These are phyloP conservation scores for Epinephelus malabaricus DNA, from an alignment of 2,797 vertebrate species.

Conservation along the genomic window DNA sequence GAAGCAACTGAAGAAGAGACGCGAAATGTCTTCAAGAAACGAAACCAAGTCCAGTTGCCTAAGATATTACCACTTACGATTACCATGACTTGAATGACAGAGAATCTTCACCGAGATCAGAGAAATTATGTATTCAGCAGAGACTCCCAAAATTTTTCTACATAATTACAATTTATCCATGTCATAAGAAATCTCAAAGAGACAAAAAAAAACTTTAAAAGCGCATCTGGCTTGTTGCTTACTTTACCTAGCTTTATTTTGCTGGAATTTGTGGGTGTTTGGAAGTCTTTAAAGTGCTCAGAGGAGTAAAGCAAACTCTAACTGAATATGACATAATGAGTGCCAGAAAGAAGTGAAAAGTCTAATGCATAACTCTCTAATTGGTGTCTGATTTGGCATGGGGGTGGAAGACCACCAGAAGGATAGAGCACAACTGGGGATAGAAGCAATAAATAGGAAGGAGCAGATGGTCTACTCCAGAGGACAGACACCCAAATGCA, in stretches of 20 bases:
- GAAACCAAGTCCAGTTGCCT: too few relatives aligned
- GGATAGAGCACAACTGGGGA: constrained; percentile 85
- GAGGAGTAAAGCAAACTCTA: constrained; percentile 66
- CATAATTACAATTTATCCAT: constrained; percentile 6
- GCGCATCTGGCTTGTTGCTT: constrained; percentile 39
- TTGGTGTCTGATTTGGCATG: constrained; percentile 86
- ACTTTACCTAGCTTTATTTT: constrained; percentile 39
- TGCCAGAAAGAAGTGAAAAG: constrained; percentile 79
- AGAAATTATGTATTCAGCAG: constrained; percentile 4
- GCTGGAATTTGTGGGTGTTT: constrained; percentile 49
- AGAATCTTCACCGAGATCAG: constrained; percentile 1
- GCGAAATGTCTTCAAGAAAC: too few relatives aligned
- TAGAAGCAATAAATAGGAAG: constrained; percentile 84
- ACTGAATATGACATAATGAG: constrained; percentile 80
- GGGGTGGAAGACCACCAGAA: constrained; percentile 86
- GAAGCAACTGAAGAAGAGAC: too few relatives aligned
- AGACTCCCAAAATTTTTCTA: neutral
- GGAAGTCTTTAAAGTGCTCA: constrained; percentile 48
- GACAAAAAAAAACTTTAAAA: constrained; percentile 36
- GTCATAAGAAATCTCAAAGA: constrained; percentile 25
- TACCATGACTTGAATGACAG: too few relatives aligned
- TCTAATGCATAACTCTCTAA: constrained; percentile 84
- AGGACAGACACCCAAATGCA: constrained; percentile 79
- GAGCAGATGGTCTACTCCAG: constrained; percentile 86
- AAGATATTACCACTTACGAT: too few relatives aligned